phyloP scores from a whole-genome alignment of 2,888 invertebrate genomes.

The Tipula confusa region DNA sequence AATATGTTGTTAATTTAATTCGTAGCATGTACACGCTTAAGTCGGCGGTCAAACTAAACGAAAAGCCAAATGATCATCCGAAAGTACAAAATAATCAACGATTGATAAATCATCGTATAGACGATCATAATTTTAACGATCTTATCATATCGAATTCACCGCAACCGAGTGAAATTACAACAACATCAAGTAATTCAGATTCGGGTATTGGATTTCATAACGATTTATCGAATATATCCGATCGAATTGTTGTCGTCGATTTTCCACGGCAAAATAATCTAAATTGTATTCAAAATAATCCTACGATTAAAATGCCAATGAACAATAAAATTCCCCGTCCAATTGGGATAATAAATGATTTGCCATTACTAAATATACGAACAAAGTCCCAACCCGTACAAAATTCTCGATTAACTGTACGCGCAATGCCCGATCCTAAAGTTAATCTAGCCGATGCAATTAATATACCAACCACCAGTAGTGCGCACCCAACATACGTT shows the following conservation, averaged over 20 bases:
- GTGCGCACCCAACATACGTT: not conserved
- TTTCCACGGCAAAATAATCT: slow-evolving; percentile 53
- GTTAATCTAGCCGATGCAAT: slow-evolving; percentile 37
- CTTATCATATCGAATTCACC: slow-evolving; percentile 63
- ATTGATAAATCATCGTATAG: not conserved
- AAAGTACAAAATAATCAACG: not conserved
- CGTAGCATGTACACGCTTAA: slow-evolving; percentile 68
- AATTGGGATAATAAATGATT: slow-evolving; percentile 33
- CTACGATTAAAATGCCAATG: not conserved
- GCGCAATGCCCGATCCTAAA: slow-evolving; percentile 62
- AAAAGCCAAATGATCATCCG: not conserved
- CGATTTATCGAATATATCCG: slow-evolving; percentile 78
- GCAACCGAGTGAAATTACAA: slow-evolving; percentile 75
- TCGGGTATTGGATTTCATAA: slow-evolving; percentile 93
- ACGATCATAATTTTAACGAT: slow-evolving; percentile 33
- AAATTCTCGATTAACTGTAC: slow-evolving; percentile 54
- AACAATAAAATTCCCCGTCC: slow-evolving; percentile 31
- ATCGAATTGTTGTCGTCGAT: slow-evolving; percentile 73
- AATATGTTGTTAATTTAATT: slow-evolving; percentile 67
- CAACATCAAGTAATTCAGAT: slow-evolving; percentile 88
- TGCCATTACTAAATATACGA: slow-evolving; percentile 34
- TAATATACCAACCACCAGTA: not conserved
- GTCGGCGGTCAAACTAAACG: slow-evolving; percentile 30
- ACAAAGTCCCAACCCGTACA: slow-evolving; percentile 25
- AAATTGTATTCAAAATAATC: not conserved